Percentiles rank a stretch among this genome's conserved stretches.
Conservation (phyloP, 2,888 invertebrate genomes). For the Synergus japonicus region DNA sequence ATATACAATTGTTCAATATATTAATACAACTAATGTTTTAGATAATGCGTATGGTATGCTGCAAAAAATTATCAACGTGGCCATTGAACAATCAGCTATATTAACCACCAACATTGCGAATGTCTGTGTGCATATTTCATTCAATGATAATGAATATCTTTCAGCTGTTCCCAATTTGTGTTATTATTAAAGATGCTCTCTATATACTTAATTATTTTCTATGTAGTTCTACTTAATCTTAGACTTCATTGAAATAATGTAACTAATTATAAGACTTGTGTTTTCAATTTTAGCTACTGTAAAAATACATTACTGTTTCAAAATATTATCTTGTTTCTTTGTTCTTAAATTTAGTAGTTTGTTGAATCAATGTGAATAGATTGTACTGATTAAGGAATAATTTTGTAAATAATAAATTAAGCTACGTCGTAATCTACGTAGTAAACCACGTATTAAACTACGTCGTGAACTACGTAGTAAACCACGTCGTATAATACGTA, state of each 20-base stretch:
- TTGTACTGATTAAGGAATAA: background rate
- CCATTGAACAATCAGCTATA: background rate
- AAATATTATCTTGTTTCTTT: no score
- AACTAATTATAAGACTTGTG: no score
- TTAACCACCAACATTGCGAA: slow-evolving; percentile 38
- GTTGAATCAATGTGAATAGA: background rate
- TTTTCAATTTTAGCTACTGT: no score
- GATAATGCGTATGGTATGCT: slow-evolving; percentile 25
- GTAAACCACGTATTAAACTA: background rate
- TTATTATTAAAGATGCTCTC: slow-evolving; percentile 44
- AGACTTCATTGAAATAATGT: no score
- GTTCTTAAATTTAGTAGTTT: background rate
- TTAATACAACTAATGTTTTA: no score
- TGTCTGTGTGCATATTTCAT: slow-evolving; percentile 35
- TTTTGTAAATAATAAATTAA: background rate
- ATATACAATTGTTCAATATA: slow-evolving; percentile 39
- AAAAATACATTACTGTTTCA: no score
- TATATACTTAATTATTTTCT: no score
- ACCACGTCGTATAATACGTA: background rate
- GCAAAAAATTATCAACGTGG: slow-evolving; percentile 24
- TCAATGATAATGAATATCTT: slow-evolving; percentile 17
- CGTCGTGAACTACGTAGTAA: background rate
- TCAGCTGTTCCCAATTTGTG: slow-evolving; percentile 31
- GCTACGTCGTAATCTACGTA: background rate
- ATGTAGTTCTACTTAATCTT: no score